Percentiles rank a stretch among this genome's conserved stretches.
Evolutionary conservation across 2,888 invertebrate species (phyloP).

Genomic region (Tetranychus truncatus): DNA sequence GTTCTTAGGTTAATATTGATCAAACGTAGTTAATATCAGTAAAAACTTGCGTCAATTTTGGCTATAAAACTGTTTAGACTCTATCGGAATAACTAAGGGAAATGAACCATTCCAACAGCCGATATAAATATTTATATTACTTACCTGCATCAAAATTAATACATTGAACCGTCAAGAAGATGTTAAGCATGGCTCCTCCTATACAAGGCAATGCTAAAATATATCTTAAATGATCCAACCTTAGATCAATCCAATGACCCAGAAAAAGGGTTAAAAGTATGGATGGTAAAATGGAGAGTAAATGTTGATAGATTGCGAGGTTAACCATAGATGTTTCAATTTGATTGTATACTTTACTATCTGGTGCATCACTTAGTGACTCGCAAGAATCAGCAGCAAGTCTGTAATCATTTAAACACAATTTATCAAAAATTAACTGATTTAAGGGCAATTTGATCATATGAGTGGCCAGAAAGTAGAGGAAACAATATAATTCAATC

Average conservation of each 20-base stretch:
- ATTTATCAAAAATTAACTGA: background rate
- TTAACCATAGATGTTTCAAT: background rate
- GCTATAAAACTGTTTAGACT: too few relatives aligned
- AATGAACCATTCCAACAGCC: too few relatives aligned
- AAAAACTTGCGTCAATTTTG: too few relatives aligned
- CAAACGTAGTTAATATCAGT: too few relatives aligned
- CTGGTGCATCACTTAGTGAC: background rate
- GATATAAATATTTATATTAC: background rate
- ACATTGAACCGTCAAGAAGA: background rate
- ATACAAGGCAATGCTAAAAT: background rate
- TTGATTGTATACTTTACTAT: too few relatives aligned
- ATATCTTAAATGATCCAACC: background rate
- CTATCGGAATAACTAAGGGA: too few relatives aligned
- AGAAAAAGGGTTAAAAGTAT: background rate
- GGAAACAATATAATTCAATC: background rate
- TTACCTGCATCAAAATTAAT: background rate
- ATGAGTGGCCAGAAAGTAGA: background rate
- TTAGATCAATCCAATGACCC: background rate
- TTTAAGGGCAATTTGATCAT: background rate
- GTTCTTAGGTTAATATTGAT: too few relatives aligned
- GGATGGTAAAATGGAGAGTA: background rate
- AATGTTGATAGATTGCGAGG: background rate
- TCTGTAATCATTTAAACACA: background rate
- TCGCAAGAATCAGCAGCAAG: background rate
- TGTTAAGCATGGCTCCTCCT: background rate